Conservation (phyloP, 2,113 vertebrate species). For the Sylvia atricapilla region DNA sequence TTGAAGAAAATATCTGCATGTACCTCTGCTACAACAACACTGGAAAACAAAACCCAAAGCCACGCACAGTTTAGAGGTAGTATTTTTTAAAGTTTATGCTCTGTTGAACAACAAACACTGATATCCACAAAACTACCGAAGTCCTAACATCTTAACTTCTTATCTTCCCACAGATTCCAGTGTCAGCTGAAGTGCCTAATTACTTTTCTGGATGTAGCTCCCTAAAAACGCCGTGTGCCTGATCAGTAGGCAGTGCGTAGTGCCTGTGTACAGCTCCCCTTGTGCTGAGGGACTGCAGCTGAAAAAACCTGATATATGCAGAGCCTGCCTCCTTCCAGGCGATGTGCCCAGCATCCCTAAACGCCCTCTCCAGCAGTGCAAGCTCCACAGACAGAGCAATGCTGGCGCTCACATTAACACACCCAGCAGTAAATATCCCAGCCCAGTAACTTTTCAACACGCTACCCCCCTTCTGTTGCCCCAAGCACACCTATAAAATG, state of each 20-base stretch:
- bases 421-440: background rate
- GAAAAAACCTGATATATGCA: background rate
- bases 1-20: background rate
- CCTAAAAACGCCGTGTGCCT: background rate
- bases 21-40: background rate
- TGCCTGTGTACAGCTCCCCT: background rate
- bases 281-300: background rate
- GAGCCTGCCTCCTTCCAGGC: background rate
- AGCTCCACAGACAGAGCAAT: background rate
- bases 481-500: conserved; percentile 66
- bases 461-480: background rate
- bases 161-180: background rate
- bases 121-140: background rate
- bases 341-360: background rate
- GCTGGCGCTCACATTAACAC: background rate
- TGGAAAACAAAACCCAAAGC: background rate
- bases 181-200: background rate
- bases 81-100: background rate
- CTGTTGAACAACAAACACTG: accelerated
- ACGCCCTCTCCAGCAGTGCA: background rate
- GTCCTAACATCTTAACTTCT: background rate
- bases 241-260: background rate
- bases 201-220: background rate
- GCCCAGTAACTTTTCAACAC: background rate
- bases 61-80: background rate